A percentile compares a stretch with the other conserved stretches of the same genome.
Conservation (phyloP, 2,113 vertebrate species). For the Zingel zingel region DNA sequence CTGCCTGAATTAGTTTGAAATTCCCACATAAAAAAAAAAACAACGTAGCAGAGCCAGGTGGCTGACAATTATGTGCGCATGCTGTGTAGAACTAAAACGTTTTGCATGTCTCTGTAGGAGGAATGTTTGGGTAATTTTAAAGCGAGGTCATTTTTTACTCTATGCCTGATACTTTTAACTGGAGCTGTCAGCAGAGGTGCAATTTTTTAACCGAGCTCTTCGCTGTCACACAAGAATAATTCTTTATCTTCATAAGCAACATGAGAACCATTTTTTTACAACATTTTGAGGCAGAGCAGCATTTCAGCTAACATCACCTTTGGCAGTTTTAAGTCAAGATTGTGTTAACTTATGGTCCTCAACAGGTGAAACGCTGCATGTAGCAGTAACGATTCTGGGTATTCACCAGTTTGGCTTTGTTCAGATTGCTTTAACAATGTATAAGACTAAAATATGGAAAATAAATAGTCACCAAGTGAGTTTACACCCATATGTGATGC, state of each 20-base stretch:
- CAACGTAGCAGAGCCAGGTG: slow-evolving; percentile 88
- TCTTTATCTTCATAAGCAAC: slow-evolving; percentile 46
- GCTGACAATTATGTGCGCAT: slow-evolving; percentile 83
- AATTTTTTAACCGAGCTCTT: slow-evolving; percentile 45
- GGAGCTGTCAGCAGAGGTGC: slow-evolving; percentile 62
- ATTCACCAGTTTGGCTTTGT: not conserved
- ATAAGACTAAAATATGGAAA: not conserved
- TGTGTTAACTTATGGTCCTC: not conserved
- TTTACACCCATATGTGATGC: not conserved
- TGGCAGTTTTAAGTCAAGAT: not conserved
- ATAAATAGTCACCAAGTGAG: not conserved
- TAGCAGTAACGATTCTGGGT: not conserved
- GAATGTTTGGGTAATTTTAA: slow-evolving; percentile 86
- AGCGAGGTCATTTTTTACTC: slow-evolving; percentile 84
- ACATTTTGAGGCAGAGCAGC: not conserved
- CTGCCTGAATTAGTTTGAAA: slow-evolving; percentile 94
- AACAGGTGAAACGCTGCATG: not conserved
- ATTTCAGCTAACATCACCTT: not conserved
- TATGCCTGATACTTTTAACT: slow-evolving; percentile 84
- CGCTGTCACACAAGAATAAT: slow-evolving; percentile 46
- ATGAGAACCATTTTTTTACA: not conserved
- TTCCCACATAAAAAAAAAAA: slow-evolving; percentile 89
- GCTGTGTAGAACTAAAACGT: slow-evolving; percentile 94
- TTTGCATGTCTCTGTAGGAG: slow-evolving; percentile 89
- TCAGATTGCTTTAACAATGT: not conserved